phyloP scores from a whole-genome alignment of 2,797 vertebrate species.

The Enteromius thamalakanensis region DNA sequence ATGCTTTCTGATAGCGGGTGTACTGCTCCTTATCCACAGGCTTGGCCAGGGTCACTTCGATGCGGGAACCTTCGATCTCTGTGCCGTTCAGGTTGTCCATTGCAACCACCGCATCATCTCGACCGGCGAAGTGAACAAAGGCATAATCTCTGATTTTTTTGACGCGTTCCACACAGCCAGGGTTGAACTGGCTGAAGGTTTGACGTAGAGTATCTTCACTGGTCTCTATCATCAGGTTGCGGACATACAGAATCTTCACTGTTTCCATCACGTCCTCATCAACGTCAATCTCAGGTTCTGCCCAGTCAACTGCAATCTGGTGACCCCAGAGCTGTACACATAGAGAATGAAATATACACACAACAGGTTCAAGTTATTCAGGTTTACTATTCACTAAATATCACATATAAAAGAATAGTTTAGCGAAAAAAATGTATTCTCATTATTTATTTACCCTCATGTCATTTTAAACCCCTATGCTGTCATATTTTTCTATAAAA shows the following conservation, averaged over 20 bases:
- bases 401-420: background rate
- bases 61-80: conserved; percentile 94
- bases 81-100: conserved; percentile 96
- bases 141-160: conserved; percentile 99
- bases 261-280: conserved; percentile 99
- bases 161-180: conserved; percentile 94
- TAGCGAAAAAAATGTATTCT: background rate
- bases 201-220: conserved; percentile 91
- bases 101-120: conserved; percentile 93
- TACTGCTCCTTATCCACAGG: conserved; percentile 99
- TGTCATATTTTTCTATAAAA: background rate
- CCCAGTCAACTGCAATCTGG: conserved; percentile 99
- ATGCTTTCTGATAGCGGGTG: conserved; percentile 96
- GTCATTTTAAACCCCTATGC: background rate
- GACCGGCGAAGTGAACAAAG: conserved; percentile 94
- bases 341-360: background rate
- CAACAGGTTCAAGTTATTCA: background rate
- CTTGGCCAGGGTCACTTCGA: conserved; percentile 98
- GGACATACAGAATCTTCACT: conserved; percentile 97
- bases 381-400: background rate
- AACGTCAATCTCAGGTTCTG: conserved; percentile 97
- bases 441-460: background rate
- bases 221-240: conserved; percentile 99
- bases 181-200: conserved; percentile 95
- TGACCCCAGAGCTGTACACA: conserved; percentile 91